Evolutionary conservation across 1,140 invertebrate genomes (phyloP), one percentile per base, ranked within the genome.

Genomic region (Camponotus vicinus): DNA sequence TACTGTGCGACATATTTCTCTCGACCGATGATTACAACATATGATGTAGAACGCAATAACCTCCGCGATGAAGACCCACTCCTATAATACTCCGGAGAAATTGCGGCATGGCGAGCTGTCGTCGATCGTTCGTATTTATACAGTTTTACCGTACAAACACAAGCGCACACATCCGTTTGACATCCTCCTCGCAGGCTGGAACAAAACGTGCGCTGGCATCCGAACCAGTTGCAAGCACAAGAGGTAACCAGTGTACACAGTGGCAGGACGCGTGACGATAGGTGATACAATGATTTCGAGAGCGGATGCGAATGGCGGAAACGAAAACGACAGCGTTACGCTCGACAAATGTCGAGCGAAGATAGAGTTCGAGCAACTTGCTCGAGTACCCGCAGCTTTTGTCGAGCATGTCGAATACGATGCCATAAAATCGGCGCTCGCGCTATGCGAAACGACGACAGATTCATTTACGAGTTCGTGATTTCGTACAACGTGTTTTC

Each of bases 401-500:
- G 87, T 88, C 84, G 75, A 49, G 32, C 13, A 55, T 75, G 27
- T 73, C 63, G 71, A 49, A 77, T 86, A 90, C 87, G 85, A 76
- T 85, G 55, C 71, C 85, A 45, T 90, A 90, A 90, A 90, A 89
- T 87, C 89, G 80, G 52, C 55, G 70, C 6, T 88, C 75, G 69
- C 57, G 49, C 78, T 73, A 13, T 73, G 45, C 75, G 59, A n/a
- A 55, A 55, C 70, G 63, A 82, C 83, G 90, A 88, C 91, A 85
- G 86, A 90, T 88, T 92, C 91, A 87, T 92, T 92, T 91, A 88
- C 86, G 86, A 87, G 49, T 75, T 59, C 55, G 87, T 86, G 57
- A 45, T 71, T 76, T 52, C 52, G 32, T 70, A 37, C 34, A 37
- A 64, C 61, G 64, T 34, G 40, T 21, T 32, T 15, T 34, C 42